Percentiles rank a stretch among this genome's conserved stretches.
Evolutionary conservation across 2,888 invertebrate genomes (phyloP).

Genomic region (Temnothorax ravouxi): DNA sequence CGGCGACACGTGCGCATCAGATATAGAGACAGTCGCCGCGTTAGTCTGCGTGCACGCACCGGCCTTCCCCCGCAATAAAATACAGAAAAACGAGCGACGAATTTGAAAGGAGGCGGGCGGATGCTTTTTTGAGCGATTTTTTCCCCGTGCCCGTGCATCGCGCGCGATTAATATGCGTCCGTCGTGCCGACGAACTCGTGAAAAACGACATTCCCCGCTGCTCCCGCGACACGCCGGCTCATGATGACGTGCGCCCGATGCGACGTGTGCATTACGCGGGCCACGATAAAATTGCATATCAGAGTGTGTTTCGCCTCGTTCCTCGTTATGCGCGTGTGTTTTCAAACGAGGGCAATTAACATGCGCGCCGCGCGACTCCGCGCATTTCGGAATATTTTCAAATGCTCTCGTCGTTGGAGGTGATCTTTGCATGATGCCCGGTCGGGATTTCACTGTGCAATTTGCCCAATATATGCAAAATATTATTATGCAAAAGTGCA

Average conservation of each 20-base stretch:
- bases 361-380: conserved; percentile 30
- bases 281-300: conserved; percentile 33
- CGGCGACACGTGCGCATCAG: conserved; percentile 56
- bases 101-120: conserved; percentile 67
- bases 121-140: conserved; percentile 55
- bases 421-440: too few species aligned
- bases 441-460: background rate
- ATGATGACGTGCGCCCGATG: conserved; percentile 22
- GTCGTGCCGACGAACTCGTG: conserved; percentile 48
- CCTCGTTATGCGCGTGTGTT: conserved; percentile 28
- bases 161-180: conserved; percentile 70
- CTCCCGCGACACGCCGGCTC: conserved; percentile 22
- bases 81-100: conserved; percentile 69
- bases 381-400: conserved; percentile 10
- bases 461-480: background rate
- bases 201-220: conserved; percentile 23
- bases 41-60: conserved; percentile 49
- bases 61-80: conserved; percentile 63
- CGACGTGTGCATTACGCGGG: conserved; percentile 35
- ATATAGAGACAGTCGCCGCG: conserved; percentile 21
- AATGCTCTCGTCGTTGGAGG: conserved; percentile 1
- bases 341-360: conserved; percentile 43
- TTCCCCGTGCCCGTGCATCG: conserved; percentile 25
- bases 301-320: background rate
- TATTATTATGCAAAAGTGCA: background rate